phyloP scores from a whole-genome alignment of 1,140 invertebrate species.

The Panonychus citri region DNA sequence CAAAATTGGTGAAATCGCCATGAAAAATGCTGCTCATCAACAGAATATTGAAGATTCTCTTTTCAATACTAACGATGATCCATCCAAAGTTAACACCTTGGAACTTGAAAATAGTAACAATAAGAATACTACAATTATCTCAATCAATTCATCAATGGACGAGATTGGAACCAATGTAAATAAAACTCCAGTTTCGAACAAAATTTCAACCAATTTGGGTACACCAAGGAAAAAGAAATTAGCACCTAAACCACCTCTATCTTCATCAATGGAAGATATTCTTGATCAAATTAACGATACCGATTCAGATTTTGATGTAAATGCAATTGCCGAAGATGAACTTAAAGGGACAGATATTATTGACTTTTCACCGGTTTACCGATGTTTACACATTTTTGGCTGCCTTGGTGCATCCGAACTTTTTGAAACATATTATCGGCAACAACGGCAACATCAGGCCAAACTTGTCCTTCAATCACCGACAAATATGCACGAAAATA shows the following conservation, averaged over 20 bases:
- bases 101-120: background rate
- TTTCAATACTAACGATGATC: background rate
- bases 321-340: conserved; percentile 31
- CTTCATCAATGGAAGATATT: conserved; percentile 23
- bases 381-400: conserved; percentile 74
- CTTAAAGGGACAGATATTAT: conserved; percentile 88
- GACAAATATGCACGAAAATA: conserved; percentile 74
- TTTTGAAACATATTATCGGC: conserved; percentile 83
- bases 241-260: conserved; percentile 30
- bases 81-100: background rate
- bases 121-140: background rate
- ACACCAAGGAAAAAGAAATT: conserved; percentile 24
- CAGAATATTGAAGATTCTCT: conserved; percentile 6
- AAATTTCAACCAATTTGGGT: conserved; percentile 1
- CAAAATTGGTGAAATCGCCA: conserved; percentile 81
- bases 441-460: conserved; percentile 80
- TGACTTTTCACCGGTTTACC: conserved; percentile 91
- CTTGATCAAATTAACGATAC: conserved; percentile 16
- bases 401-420: conserved; percentile 50
- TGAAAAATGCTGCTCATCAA: conserved; percentile 40
- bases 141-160: background rate
- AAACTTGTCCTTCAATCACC: conserved; percentile 58
- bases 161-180: too few species aligned
- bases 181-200: background rate
- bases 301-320: conserved; percentile 9